phyloP scores from a whole-genome alignment of 2,113 vertebrate species.

The Pachyramphus minor region DNA sequence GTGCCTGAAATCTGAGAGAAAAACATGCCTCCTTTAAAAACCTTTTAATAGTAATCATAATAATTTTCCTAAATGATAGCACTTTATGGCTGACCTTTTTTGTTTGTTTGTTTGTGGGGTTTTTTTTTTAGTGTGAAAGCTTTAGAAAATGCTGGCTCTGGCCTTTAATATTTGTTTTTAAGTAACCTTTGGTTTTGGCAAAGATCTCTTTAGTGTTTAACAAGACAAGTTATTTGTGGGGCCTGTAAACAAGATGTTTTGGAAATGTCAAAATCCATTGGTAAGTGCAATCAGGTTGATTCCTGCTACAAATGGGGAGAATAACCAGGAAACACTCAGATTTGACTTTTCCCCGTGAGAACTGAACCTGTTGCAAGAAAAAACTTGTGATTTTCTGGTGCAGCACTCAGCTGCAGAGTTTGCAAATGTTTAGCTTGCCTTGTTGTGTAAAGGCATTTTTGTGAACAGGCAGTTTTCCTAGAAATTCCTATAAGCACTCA shows the following conservation, averaged over 20 bases:
- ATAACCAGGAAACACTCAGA: background rate
- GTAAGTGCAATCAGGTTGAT: background rate
- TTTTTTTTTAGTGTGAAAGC: background rate
- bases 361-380: background rate
- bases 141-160: background rate
- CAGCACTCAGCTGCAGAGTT: background rate
- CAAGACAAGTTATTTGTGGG: background rate
- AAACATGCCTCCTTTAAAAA: background rate
- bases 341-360: background rate
- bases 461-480: slow-evolving; percentile 26
- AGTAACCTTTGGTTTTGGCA: background rate
- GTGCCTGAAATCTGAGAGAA: background rate
- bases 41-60: background rate
- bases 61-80: background rate
- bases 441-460: slow-evolving; percentile 18
- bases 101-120: accelerated
- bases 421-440: background rate
- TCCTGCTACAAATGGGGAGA: background rate
- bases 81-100: background rate
- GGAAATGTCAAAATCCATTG: background rate
- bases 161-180: background rate
- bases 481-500: slow-evolving; percentile 43
- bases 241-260: background rate
- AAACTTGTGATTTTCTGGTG: background rate
- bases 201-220: background rate